Conservation (phyloP, 1,140 invertebrate species). For the Hypothenemus hampei region DNA sequence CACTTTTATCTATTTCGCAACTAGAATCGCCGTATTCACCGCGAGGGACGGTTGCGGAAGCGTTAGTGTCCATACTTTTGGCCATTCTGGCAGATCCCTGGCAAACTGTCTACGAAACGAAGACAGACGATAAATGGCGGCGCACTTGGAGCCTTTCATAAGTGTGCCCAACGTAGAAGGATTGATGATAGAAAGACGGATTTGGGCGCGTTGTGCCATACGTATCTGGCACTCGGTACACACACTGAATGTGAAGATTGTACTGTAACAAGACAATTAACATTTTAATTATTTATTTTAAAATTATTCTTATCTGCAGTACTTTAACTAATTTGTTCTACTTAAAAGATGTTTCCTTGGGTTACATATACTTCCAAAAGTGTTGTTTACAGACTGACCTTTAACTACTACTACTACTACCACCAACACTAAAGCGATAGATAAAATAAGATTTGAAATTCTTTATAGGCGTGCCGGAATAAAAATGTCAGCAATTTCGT, state of each 20-base stretch:
- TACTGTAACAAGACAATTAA: slow-evolving; percentile 35
- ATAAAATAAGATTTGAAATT: too few species aligned
- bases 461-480: too few species aligned
- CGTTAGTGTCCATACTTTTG: slow-evolving; percentile 35
- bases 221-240: slow-evolving; percentile 31
- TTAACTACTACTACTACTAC: too few species aligned
- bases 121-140: slow-evolving; percentile 30
- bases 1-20: slow-evolving; percentile 21
- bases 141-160: slow-evolving; percentile 34
- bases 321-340: too few species aligned
- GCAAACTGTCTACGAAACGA: slow-evolving; percentile 40
- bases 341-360: too few species aligned
- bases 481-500: too few species aligned
- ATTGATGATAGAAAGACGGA: slow-evolving; percentile 29
- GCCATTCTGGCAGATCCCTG: slow-evolving; percentile 44
- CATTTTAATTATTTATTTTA: too few species aligned
- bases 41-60: slow-evolving; percentile 17
- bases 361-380: too few species aligned
- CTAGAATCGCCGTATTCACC: slow-evolving; percentile 18
- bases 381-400: too few species aligned
- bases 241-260: slow-evolving; percentile 28
- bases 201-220: slow-evolving; percentile 35
- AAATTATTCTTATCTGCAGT: too few species aligned
- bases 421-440: too few species aligned
- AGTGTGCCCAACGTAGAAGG: slow-evolving; percentile 30